Evolutionary conservation across 2,113 vertebrate species (phyloP), one percentile per base, ranked within the genome.

Genomic region (Dissostichus mawsoni): DNA sequence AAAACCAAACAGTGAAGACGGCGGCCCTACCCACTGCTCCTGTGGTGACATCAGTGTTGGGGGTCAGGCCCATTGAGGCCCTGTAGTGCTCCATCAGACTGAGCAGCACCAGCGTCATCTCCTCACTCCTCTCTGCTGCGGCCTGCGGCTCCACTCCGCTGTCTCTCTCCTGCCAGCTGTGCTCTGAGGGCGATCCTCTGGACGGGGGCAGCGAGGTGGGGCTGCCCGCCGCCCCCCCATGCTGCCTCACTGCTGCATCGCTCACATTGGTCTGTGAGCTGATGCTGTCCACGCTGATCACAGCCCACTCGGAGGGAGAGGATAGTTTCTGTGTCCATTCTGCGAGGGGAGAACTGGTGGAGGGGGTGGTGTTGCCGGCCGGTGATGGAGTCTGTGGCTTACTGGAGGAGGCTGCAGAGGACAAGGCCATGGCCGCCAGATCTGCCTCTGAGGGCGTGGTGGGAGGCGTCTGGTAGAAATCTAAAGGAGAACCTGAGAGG

Each of bases 391-490:
- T 83, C 71, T 82, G 84, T 61, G 69, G 33, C 71, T 83, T 76
- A 57, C 59, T 72, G 41, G 88, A 64, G 59, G 84, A 81, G 16
- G 84, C 65, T 25, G 80, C 47, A 23, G 85, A 72, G 80, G 90
- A 80, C 6, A 89, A 78, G 55, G 90, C 87, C 92, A 93, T 89
- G 77, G 86, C 84, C 48, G 81, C 59, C 45, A 92, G 83, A 50
- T 92, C 86, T 45, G 85, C 86, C 78, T 91, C 88, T 9, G 90
- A 89, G 68, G 92, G 94, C 1, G 92, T 93, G 78, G 90, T 88
- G 1, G 94, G 90, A 78, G 92, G 88, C 5, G 93, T 94, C 62
- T 94, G 93, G 89, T 92, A 95, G 69, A 95, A 91, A 88, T 94
- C 93, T 76, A 93, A 80, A 85, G 93, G 90, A 69, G 94, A 94